These are phyloP conservation scores for Clunio marinus DNA, from an alignment of 2,888 invertebrate species.

Conservation along the genomic window DNA sequence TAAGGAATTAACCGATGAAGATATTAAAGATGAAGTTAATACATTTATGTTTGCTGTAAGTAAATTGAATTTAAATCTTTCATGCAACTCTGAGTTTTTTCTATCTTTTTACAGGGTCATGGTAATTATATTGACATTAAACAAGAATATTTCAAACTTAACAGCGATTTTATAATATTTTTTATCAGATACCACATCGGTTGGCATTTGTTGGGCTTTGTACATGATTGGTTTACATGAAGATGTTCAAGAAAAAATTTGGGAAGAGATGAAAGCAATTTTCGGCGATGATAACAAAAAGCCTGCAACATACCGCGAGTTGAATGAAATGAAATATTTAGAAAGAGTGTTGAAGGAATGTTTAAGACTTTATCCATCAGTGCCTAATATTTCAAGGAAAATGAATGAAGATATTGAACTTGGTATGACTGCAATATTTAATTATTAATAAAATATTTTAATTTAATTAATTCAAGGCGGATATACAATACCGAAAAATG, in stretches of 20 bases:
- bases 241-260: slow-evolving; percentile 45
- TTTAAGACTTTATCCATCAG: slow-evolving; percentile 48
- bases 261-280: not conserved
- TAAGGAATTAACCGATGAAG: slow-evolving; percentile 44
- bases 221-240: slow-evolving; percentile 47
- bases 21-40: slow-evolving; percentile 47
- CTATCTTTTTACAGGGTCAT: too few relatives aligned
- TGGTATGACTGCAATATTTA: slow-evolving; percentile 42
- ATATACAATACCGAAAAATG: slow-evolving; percentile 19
- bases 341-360: slow-evolving; percentile 46
- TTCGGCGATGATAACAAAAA: slow-evolving; percentile 40
- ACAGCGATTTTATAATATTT: too few relatives aligned
- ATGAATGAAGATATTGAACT: slow-evolving; percentile 45
- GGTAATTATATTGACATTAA: too few relatives aligned
- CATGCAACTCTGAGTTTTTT: too few relatives aligned
- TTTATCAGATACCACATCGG: slow-evolving; percentile 49
- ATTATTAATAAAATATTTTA: not conserved
- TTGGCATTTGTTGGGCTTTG: slow-evolving; percentile 47
- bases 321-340: slow-evolving; percentile 47
- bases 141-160: too few relatives aligned
- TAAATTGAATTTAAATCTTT: too few relatives aligned
- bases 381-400: slow-evolving; percentile 46
- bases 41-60: slow-evolving; percentile 51
- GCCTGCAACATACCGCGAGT: slow-evolving; percentile 45
- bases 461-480: slow-evolving; percentile 8